Evolutionary conservation across 2,888 invertebrate genomes (phyloP), one percentile per base, ranked within the genome.

Genomic region (Cyrtodaria siliqua): DNA sequence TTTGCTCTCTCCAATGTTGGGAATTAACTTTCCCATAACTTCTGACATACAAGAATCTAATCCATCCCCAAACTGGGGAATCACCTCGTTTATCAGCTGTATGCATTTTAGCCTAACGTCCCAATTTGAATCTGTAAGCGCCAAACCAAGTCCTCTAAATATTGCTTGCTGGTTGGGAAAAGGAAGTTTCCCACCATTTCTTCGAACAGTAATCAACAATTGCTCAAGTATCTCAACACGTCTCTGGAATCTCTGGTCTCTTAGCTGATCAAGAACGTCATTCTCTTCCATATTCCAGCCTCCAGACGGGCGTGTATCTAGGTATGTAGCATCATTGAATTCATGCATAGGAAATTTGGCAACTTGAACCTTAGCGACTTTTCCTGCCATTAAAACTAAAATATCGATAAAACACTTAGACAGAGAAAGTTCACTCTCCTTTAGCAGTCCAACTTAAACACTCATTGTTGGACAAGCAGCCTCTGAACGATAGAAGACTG

Each of bases 91-190:
- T 80, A 89, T 90, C 66, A 89, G 88, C 72, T 93, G 92, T 24
- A 93, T 90, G 71, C 93, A 93, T 84, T 93, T 93, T 72, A 93
- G 89, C 61, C 93, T 87, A 16, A 94, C 92, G 83, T 94, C 93
- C 93, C 93, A 94, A 71, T 93, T 90, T 16, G 90, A 87, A 72
- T 93, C 93, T 20, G 88, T 84, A n/a, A 94, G 85, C 14, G 93
- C 92, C 62, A 89, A 85, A 44, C 91, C 89, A 55, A 94, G 87
- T 26, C 92, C 91, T 71, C 91, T 85, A 82, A 93, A 93, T 38
- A 93, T 88, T 8, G 91, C 82, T 50, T 84, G 82, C 40, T 84
- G 86, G 57, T 92, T 90, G 8, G 79, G 69, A 79, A 89, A 91
- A 20, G 91, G 92, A 20, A 92, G 75, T 52, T 87, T 85, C 49